Evolutionary conservation across 1,140 invertebrate genomes (phyloP).

Genomic region (Venturia canescens): DNA sequence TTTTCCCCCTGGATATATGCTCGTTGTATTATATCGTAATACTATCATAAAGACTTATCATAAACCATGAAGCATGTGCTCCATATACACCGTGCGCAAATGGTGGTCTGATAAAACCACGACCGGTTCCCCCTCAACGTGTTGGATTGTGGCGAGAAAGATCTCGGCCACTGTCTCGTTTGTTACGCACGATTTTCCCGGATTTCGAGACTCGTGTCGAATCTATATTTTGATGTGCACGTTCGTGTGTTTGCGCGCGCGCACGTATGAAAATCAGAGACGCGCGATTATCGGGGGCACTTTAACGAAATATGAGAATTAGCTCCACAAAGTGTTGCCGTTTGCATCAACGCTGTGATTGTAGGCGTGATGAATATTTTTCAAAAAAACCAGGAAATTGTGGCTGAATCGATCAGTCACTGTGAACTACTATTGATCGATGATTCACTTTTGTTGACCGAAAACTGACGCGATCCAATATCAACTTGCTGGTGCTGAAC

Average conservation of each 20-base stretch:
- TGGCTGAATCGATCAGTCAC: too few relatives aligned
- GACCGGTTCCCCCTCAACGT: neutral
- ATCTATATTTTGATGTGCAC: too few relatives aligned
- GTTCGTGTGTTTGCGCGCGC: too few relatives aligned
- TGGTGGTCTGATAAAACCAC: slow-evolving; percentile 33
- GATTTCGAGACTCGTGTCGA: neutral
- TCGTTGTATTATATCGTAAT: neutral
- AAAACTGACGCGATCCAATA: too few relatives aligned
- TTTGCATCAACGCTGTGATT: neutral
- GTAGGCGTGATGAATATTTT: neutral
- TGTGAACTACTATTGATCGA: too few relatives aligned
- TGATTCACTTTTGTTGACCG: too few relatives aligned
- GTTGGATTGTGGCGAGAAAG: neutral
- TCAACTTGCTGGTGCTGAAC: too few relatives aligned
- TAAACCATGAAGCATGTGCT: slow-evolving; percentile 13
- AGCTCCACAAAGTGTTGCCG: neutral
- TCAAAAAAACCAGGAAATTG: too few relatives aligned
- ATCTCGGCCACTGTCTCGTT: slow-evolving; percentile 24
- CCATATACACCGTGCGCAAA: neutral
- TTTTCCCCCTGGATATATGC: neutral
- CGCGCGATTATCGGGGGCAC: neutral
- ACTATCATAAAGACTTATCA: neutral
- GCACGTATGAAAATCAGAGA: neutral
- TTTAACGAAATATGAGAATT: neutral
- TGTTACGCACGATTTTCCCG: slow-evolving; percentile 22